phyloP scores from a whole-genome alignment of 2,888 invertebrate genomes.

The Antheraea yamamai region DNA sequence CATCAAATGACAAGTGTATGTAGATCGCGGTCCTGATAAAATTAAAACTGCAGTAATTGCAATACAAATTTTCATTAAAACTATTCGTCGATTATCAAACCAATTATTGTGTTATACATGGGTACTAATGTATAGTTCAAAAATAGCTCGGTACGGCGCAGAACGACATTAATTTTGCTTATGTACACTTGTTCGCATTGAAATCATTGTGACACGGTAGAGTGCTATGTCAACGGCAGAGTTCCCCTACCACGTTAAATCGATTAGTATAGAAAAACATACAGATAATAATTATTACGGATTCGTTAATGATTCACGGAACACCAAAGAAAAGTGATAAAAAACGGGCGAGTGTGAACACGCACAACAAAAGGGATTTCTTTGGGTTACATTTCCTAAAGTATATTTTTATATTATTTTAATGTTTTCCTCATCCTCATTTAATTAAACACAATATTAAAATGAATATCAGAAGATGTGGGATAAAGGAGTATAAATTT shows the following conservation, averaged over 20 bases:
- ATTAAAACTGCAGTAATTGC: not conserved
- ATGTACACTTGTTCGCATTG: conserved; percentile 12
- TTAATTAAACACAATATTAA: too few species aligned
- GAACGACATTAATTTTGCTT: conserved; percentile 13
- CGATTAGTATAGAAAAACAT: not conserved
- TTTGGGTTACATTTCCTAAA: too few species aligned
- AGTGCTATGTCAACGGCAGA: conserved; percentile 9
- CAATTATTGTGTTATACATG: not conserved
- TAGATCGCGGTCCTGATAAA: too few species aligned
- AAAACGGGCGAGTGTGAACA: too few species aligned
- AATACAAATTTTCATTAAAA: conserved; percentile 5
- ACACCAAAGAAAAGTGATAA: too few species aligned
- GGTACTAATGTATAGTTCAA: not conserved
- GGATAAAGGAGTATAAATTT: too few species aligned
- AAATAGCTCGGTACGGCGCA: not conserved
- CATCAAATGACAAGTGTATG: too few species aligned
- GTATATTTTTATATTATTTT: too few species aligned
- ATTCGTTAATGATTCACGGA: too few species aligned
- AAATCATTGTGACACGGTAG: conserved; percentile 9
- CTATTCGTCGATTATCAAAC: not conserved
- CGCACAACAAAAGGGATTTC: too few species aligned
- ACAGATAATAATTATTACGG: not conserved
- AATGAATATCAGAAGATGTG: too few species aligned
- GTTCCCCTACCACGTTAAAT: conserved; percentile 1
- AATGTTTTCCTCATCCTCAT: too few species aligned